Evolutionary conservation across 1,140 invertebrate genomes (phyloP).

Genomic region (Zaprionus camerounensis): DNA sequence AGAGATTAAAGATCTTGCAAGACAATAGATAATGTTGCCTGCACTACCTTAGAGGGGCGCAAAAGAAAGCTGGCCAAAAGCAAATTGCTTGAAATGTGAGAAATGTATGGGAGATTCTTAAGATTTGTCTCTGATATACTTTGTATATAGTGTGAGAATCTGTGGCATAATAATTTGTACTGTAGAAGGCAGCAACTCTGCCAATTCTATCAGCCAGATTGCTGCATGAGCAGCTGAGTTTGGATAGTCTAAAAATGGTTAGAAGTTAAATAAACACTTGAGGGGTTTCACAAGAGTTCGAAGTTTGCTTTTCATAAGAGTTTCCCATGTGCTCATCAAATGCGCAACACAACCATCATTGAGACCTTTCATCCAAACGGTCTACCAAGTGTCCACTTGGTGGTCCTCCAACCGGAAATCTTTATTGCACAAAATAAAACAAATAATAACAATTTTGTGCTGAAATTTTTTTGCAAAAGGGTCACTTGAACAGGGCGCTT

Average conservation of each 20-base stretch:
- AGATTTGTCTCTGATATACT: background rate
- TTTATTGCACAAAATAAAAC: background rate
- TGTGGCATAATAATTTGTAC: background rate
- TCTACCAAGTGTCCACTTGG: constrained; percentile 1
- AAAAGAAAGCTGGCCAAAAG: background rate
- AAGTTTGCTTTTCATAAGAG: background rate
- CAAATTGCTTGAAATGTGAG: background rate
- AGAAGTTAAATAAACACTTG: background rate
- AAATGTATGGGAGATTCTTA: background rate
- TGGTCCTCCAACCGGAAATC: constrained; percentile 12
- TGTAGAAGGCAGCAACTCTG: background rate
- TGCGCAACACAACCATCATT: background rate
- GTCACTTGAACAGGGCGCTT: background rate
- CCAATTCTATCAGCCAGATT: background rate
- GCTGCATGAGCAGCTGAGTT: background rate
- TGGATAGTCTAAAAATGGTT: background rate
- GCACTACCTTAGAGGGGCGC: background rate
- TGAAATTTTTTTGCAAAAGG: constrained; percentile 7
- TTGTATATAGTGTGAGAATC: background rate
- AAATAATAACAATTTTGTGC: constrained; percentile 9
- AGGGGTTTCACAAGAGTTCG: background rate
- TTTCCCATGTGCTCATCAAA: background rate
- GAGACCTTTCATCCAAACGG: background rate
- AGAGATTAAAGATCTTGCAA: background rate
- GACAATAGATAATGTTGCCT: background rate